Evolutionary conservation across 2,113 vertebrate genomes (phyloP).

Genomic region (Chaetodon auriga): DNA sequence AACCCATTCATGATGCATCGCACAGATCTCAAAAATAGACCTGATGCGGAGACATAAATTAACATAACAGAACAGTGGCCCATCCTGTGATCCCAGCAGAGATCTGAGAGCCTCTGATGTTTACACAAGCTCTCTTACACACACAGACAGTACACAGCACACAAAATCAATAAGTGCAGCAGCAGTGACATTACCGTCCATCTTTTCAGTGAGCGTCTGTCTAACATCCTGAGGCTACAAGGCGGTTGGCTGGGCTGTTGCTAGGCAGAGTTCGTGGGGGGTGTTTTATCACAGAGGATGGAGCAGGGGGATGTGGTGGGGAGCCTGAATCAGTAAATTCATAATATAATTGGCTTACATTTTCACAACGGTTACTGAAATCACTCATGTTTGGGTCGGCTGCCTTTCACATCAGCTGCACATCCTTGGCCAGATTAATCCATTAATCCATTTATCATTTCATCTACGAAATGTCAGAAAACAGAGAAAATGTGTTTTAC

Average conservation of each 20-base stretch:
- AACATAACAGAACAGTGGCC: neutral
- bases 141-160: neutral
- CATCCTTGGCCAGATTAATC: too few relatives aligned
- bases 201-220: slow-evolving; percentile 4
- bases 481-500: too few relatives aligned
- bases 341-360: neutral
- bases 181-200: slow-evolving; percentile 11
- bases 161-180: slow-evolving; percentile 40
- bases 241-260: slow-evolving; percentile 44
- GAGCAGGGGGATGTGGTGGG: neutral
- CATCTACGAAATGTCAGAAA: too few relatives aligned
- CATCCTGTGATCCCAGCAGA: neutral
- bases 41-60: neutral
- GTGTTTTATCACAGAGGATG: neutral
- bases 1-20: neutral
- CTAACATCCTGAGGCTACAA: neutral
- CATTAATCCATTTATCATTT: too few relatives aligned
- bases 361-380: neutral
- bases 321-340: neutral
- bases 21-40: neutral
- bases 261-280: slow-evolving; percentile 50
- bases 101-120: slow-evolving; percentile 7
- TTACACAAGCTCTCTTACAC: slow-evolving; percentile 5
- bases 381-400: neutral
- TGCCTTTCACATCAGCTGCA: too few relatives aligned